phyloP scores from a whole-genome alignment of 2,888 invertebrate species.

The Stenoptilia bipunctidactyla region DNA sequence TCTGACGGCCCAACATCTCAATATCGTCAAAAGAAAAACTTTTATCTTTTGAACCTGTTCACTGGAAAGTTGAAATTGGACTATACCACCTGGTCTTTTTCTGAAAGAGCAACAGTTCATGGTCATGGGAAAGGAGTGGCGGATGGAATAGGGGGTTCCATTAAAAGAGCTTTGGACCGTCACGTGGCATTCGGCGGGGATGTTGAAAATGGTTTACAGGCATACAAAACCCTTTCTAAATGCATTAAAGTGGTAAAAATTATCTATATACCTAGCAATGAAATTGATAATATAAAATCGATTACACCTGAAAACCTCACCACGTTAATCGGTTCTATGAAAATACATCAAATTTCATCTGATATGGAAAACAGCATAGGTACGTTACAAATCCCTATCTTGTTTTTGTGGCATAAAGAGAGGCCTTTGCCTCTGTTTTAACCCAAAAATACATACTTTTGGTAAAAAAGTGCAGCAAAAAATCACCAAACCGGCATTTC shows the following conservation, averaged over 20 bases:
- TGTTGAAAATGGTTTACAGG: conserved; percentile 6
- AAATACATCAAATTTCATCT: conserved; percentile 1
- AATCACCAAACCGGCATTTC: too few relatives aligned
- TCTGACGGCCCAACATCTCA: conserved; percentile 4
- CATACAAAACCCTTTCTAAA: neutral
- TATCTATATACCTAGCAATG: too few relatives aligned
- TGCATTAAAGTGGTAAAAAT: neutral
- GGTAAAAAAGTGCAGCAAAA: too few relatives aligned
- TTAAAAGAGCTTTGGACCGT: conserved; percentile 8
- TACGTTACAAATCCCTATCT: too few relatives aligned
- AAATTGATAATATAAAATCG: neutral
- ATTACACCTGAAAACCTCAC: neutral
- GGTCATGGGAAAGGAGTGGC: conserved; percentile 9
- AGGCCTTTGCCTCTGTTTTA: too few relatives aligned
- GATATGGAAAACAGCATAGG: too few relatives aligned
- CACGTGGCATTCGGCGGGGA: conserved; percentile 12
- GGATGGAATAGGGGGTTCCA: conserved; percentile 14
- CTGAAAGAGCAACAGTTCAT: too few relatives aligned
- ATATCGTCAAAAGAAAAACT: conserved; percentile 1
- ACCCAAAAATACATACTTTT: too few relatives aligned
- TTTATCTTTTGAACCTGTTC: too few relatives aligned
- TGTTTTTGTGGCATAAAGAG: too few relatives aligned
- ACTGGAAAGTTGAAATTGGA: neutral
- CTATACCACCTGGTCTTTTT: conserved; percentile 2
- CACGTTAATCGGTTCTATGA: neutral